Evolutionary conservation across 2,888 invertebrate genomes (phyloP).

Genomic region (Pimpla rufipes): DNA sequence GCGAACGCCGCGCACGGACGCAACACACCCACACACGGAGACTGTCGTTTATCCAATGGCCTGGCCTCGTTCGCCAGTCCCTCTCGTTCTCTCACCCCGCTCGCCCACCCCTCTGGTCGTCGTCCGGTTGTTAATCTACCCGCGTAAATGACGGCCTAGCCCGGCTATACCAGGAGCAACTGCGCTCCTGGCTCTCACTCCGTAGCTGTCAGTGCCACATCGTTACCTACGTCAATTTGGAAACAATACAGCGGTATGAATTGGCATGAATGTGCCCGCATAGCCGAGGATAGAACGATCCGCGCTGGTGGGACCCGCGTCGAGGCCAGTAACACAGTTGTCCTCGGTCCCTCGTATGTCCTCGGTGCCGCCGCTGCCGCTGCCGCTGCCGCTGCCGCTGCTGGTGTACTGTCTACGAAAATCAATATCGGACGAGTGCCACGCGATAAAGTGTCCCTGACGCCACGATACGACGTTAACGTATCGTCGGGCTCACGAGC

Average conservation of each 20-base stretch:
- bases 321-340: conserved; percentile 35
- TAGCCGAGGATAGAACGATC: conserved; percentile 51
- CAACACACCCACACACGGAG: conserved; percentile 12
- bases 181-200: conserved; percentile 39
- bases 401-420: conserved; percentile 52
- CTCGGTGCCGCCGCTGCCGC: not conserved
- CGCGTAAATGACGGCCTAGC: conserved; percentile 55
- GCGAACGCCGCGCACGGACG: not conserved
- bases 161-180: conserved; percentile 23
- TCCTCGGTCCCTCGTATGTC: conserved; percentile 49
- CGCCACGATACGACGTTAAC: conserved; percentile 22
- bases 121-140: conserved; percentile 60
- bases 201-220: conserved; percentile 68
- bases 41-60: conserved; percentile 28
- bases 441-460: conserved; percentile 54
- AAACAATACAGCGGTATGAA: conserved; percentile 68
- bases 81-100: conserved; percentile 23
- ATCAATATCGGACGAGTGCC: conserved; percentile 61
- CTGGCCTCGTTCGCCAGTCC: conserved; percentile 13
- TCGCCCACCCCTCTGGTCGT: conserved; percentile 20
- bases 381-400: not conserved
- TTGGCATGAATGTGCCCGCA: conserved; percentile 69
- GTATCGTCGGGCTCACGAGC: conserved; percentile 32
- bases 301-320: conserved; percentile 24
- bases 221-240: conserved; percentile 70